A percentile compares a stretch with the other conserved stretches of the same genome.
Conservation (phyloP, 2,888 invertebrate species). For the Trissoscelio sp. region DNA sequence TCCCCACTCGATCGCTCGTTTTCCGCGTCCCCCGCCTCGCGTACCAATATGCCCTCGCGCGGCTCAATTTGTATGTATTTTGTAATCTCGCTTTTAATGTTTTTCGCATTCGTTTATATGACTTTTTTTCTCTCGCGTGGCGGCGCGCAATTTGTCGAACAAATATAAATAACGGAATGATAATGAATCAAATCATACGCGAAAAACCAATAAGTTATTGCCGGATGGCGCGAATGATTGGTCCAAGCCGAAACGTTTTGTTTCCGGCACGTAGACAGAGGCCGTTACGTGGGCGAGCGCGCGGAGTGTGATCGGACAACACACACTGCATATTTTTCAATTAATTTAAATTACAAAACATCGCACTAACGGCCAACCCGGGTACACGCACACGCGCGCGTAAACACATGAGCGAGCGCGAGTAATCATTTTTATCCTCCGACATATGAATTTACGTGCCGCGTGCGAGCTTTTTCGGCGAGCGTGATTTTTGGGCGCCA, state of each 20-base stretch:
- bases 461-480: constrained; percentile 63
- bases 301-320: constrained; percentile 78
- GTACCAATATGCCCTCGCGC: constrained; percentile 16
- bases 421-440: constrained; percentile 78
- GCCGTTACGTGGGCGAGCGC: constrained; percentile 64
- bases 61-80: constrained; percentile 58
- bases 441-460: constrained; percentile 70
- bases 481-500: constrained; percentile 69
- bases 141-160: constrained; percentile 73
- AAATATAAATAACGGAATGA: constrained; percentile 82
- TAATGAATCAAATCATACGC: constrained; percentile 82
- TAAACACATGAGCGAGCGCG: constrained; percentile 62
- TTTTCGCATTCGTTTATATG: constrained; percentile 56
- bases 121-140: constrained; percentile 65
- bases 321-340: constrained; percentile 83
- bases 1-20: background rate
- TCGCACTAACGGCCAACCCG: constrained; percentile 76
- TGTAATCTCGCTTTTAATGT: constrained; percentile 66
- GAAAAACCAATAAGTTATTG: constrained; percentile 83
- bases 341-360: constrained; percentile 83
- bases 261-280: constrained; percentile 69
- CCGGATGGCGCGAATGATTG: constrained; percentile 80
- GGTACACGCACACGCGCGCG: constrained; percentile 69
- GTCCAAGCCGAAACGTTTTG: constrained; percentile 72
- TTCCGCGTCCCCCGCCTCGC: background rate